Conservation (phyloP, 2,888 invertebrate species). For the Drosophila flavopinicola region DNA sequence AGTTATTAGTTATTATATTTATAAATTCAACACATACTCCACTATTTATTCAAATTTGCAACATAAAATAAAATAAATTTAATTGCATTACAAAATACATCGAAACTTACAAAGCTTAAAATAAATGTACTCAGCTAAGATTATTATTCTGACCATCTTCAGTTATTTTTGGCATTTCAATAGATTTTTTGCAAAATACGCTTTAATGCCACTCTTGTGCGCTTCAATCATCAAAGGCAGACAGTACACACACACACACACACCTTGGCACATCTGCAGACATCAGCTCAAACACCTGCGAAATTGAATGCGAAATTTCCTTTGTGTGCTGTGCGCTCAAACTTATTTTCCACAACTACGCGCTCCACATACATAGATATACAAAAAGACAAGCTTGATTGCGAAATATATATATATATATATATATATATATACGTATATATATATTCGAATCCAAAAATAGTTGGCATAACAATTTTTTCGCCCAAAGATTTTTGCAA, state of each 20-base stretch:
- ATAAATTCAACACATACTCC: no score
- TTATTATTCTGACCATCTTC: neutral
- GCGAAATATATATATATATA: conserved; percentile 8
- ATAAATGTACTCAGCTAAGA: no score
- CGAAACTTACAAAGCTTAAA: no score
- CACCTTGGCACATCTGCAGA: conserved; percentile 45
- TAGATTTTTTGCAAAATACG: conserved; percentile 50
- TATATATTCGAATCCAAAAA: conserved; percentile 34
- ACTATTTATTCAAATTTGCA: no score
- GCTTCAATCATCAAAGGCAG: conserved; percentile 47
- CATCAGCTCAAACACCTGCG: conserved; percentile 68
- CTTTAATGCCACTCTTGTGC: conserved; percentile 47
- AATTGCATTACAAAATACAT: no score
- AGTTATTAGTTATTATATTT: no score
- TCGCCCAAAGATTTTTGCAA: conserved; percentile 62
- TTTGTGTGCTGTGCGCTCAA: conserved; percentile 59
- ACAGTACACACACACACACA: conserved; percentile 20
- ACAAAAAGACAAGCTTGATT: conserved; percentile 12
- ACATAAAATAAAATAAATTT: no score
- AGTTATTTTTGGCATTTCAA: conserved; percentile 28
- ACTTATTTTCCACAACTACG: conserved; percentile 58
- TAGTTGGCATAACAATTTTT: conserved; percentile 72
- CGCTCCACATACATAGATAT: conserved; percentile 8
- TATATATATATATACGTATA: conserved; percentile 3
- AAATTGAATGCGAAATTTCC: conserved; percentile 75